Evolutionary conservation across 2,888 invertebrate genomes (phyloP), one percentile per base, ranked within the genome.

Genomic region (Nomada hirtipes): DNA sequence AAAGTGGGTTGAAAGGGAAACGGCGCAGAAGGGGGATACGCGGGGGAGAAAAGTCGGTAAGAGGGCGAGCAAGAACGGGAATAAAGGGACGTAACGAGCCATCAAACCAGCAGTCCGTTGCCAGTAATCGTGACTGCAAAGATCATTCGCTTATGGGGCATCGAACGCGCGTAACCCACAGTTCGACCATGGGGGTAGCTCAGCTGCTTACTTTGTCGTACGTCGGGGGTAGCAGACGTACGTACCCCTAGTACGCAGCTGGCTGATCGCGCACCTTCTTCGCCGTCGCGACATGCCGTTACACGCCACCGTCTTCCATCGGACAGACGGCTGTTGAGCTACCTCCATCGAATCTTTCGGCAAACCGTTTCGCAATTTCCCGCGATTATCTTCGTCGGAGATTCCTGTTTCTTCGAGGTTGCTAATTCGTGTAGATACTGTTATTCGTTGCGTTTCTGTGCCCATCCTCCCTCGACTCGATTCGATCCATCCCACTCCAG

Each of bases 191-290:
- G 86, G 88, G 88, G 88, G 88, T 89, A 88, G 83, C 86, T 90
- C 90, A 90, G 90, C 90, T 90, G 90, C 90, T 89, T 89, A 36
- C 60, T 86, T 83, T 85, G 85, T 69, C 85, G 88, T 85, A 87
- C 85, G 68, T 79, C 86, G 84, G 85, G 91, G 90, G 91, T 89
- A 71, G 53, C 88, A 84, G 82, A 79, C 86, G 29, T 57, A 26
- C 15, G 42, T 26, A 90, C 91, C 91, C 91, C 90, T 77, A 57
- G 47, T 73, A 80, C 76, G 89, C 91, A 91, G 90, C 91, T 91
- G 91, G 87, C 76, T 47, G 73, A 88, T 88, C 85, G 76, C 78
- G 82, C 89, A 88, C 89, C 87, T 86, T 86, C 84, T 55, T 52
- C 80, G 47, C 36, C 74, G n/a, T 52, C 80, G 78, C 44, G 60